Evolutionary conservation across 2,113 vertebrate species (phyloP), one percentile per base, ranked within the genome.

Genomic region (Silurus glanis): DNA sequence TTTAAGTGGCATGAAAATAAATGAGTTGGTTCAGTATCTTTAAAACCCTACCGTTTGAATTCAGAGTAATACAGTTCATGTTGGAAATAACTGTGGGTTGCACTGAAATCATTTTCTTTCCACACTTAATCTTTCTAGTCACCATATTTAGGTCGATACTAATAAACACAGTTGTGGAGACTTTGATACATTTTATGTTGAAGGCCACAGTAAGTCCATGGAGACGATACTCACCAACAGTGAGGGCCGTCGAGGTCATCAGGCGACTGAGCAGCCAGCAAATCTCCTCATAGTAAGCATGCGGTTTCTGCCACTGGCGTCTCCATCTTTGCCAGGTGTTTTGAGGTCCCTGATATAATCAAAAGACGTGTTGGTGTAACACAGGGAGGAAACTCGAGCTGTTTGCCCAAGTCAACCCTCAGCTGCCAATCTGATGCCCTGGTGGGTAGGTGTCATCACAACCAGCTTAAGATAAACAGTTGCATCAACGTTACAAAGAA

Each of bases 1-100:
- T 81, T 81, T 62, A 81, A 62, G 53, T 28, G 13, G 53, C 14
- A 37, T 58, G 58, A 56, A 53, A 58, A 79, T 79, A 62, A 81
- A 61, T 81, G 6, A 81, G 56, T 81, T 62, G 56, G 37, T 37
- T 37, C 37, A 37, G 37, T 37, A 37, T 37, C 37, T 37, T 37
- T 37, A 37, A 37, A 37, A 37, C 3, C 37, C 37, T 37, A 37
- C 2, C 37, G 2, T 37, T 37, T 37, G 2, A 37, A 37, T 37
- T 37, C 37, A 37, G 37, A 37, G 37, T 37, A 37, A 37, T 37
- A 37, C 37, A 37, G 37, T 37, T 37, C 37, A 37, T 37, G 2
- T 2, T 37, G 37, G 2, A 37, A 37, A 37, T 2, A 37, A 37
- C 37, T 37, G 37, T 37, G 37, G 37, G 37, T 37, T 37, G 2